phyloP scores from a whole-genome alignment of 2,888 invertebrate genomes.

The Diarsia rubi region DNA sequence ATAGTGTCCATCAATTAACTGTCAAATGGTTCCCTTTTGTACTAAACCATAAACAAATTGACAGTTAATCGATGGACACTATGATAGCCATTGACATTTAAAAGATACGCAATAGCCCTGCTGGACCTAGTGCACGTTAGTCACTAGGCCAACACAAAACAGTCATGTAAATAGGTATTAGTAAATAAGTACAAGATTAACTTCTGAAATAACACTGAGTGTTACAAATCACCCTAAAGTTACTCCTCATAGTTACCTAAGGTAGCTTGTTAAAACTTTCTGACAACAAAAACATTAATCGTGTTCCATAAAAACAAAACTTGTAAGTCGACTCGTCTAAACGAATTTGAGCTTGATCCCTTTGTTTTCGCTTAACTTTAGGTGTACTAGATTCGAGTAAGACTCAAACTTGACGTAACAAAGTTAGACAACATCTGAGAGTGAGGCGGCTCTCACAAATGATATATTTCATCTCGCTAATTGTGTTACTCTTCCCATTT shows the following conservation, averaged over 20 bases:
- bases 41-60: too few species aligned
- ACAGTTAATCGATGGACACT: too few species aligned
- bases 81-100: too few species aligned
- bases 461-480: conserved; percentile 38
- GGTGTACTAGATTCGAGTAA: conserved; percentile 43
- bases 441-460: conserved; percentile 34
- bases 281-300: conserved; percentile 41
- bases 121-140: too few species aligned
- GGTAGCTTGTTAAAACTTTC: conserved; percentile 51
- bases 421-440: conserved; percentile 50
- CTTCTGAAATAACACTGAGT: conserved; percentile 10
- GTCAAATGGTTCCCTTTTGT: too few species aligned
- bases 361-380: conserved; percentile 56
- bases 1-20: too few species aligned
- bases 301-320: conserved; percentile 52
- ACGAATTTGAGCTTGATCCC: conserved; percentile 44
- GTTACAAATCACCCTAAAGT: conserved; percentile 29
- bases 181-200: background rate
- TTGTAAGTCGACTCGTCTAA: conserved; percentile 29
- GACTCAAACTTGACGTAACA: conserved; percentile 52
- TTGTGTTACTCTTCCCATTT: conserved; percentile 33
- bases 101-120: too few species aligned
- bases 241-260: background rate
- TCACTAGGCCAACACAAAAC: too few species aligned
- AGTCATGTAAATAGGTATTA: background rate